Conservation (phyloP, 1,140 invertebrate genomes). For the Mizuhopecten yessoensis region DNA sequence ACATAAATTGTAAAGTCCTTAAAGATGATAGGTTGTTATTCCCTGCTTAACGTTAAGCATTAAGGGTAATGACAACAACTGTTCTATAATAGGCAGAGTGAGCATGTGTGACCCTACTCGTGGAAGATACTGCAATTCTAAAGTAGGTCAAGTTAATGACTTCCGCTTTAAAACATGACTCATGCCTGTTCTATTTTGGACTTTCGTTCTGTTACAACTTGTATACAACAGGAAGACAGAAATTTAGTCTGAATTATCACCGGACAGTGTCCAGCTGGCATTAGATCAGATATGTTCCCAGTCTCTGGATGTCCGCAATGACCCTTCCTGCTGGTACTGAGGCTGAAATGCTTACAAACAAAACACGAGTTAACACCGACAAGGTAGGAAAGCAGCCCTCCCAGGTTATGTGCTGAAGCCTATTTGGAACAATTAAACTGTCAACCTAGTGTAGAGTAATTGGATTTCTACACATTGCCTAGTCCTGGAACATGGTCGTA, state of each 20-base stretch:
- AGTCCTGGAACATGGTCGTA: neutral
- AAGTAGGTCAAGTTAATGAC: too few species aligned
- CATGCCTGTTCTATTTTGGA: too few species aligned
- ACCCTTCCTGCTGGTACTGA: neutral
- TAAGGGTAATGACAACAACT: too few species aligned
- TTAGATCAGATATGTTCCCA: neutral
- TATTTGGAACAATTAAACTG: conserved; percentile 16
- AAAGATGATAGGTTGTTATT: too few species aligned
- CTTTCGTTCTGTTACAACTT: too few species aligned
- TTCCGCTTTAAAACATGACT: too few species aligned
- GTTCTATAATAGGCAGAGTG: too few species aligned
- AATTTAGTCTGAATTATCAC: neutral
- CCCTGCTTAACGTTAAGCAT: too few species aligned
- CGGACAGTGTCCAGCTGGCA: neutral
- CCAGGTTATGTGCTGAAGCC: neutral
- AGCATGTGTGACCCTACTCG: too few species aligned
- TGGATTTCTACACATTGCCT: conserved; percentile 24
- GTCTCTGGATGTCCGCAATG: neutral
- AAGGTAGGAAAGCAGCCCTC: neutral
- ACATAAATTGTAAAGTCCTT: too few species aligned
- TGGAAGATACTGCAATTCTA: too few species aligned
- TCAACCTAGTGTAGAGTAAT: conserved; percentile 8
- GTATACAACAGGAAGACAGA: too few species aligned
- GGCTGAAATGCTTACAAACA: neutral
- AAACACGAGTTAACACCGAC: neutral